Conservation (phyloP, 2,113 vertebrate genomes). For the Toxotes chatareus region DNA sequence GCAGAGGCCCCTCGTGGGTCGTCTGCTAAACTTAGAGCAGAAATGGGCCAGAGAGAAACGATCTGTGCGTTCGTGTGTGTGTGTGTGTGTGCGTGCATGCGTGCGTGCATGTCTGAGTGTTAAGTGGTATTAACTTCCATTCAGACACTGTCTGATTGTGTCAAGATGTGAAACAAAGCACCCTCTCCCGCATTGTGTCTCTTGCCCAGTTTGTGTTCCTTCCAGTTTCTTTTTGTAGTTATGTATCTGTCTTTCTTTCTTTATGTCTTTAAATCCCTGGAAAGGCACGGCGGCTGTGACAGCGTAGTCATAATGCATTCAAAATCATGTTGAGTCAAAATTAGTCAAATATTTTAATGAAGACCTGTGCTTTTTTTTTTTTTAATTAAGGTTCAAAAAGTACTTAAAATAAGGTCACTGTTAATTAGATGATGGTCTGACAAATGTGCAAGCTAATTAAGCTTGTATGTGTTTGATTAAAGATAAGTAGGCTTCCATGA, state of each 20-base stretch:
- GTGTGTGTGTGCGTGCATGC: slow-evolving; percentile 14
- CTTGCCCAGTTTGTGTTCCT: not conserved
- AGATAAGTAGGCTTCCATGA: slow-evolving; percentile 76
- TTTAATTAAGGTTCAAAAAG: slow-evolving; percentile 75
- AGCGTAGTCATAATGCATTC: slow-evolving; percentile 7
- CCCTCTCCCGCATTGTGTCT: not conserved
- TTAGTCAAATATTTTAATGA: slow-evolving; percentile 67
- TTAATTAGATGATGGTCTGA: slow-evolving; percentile 82
- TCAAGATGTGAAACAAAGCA: slow-evolving; percentile 35
- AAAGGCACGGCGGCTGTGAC: not conserved
- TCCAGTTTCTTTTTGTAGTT: not conserved
- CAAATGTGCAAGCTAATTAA: slow-evolving; percentile 81
- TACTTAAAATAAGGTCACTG: slow-evolving; percentile 78
- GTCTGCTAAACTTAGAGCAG: slow-evolving; percentile 79
- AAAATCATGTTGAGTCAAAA: slow-evolving; percentile 42
- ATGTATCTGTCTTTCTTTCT: not conserved
- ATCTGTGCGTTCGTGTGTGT: slow-evolving; percentile 36
- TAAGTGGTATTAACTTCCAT: slow-evolving; percentile 48
- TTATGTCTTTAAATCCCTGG: not conserved
- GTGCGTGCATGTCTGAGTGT: slow-evolving; percentile 19
- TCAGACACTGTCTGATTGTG: slow-evolving; percentile 43
- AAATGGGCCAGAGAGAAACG: slow-evolving; percentile 78
- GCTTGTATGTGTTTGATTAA: slow-evolving; percentile 80
- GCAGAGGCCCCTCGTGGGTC: slow-evolving; percentile 71
- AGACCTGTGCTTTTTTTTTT: slow-evolving; percentile 46